These are phyloP conservation scores for Meiosimyza decipiens DNA, from an alignment of 2,888 invertebrate genomes.

Conservation along the genomic window DNA sequence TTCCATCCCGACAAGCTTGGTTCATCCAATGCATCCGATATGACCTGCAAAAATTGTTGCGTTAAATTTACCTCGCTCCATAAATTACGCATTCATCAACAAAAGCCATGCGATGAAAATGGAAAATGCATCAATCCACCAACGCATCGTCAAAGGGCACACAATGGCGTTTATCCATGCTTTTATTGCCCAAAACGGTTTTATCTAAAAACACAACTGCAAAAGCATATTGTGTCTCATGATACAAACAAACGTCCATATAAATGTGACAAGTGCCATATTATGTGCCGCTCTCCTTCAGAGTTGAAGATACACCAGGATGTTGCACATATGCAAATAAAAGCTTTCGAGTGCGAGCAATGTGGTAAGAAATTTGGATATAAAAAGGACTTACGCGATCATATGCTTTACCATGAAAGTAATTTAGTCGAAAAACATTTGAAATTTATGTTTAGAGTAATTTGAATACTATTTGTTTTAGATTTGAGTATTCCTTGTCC, in stretches of 20 bases:
- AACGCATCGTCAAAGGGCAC: background rate
- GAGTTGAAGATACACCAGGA: conserved; percentile 46
- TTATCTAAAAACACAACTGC: conserved; percentile 42
- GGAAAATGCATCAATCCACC: conserved; percentile 34
- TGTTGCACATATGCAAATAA: conserved; percentile 44
- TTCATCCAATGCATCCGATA: conserved; percentile 10
- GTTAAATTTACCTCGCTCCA: conserved; percentile 34
- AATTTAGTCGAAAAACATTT: background rate
- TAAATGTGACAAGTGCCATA: conserved; percentile 43
- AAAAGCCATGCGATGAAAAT: conserved; percentile 42
- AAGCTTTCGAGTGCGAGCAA: conserved; percentile 44
- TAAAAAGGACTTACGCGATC: conserved; percentile 46
- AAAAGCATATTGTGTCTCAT: conserved; percentile 47
- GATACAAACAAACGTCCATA: conserved; percentile 40
- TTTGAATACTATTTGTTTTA: conserved; percentile 22
- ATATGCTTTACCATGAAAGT: conserved; percentile 46
- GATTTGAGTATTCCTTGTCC: conserved; percentile 43
- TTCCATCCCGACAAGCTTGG: conserved; percentile 42
- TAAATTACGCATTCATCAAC: conserved; percentile 44
- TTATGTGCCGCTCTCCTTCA: conserved; percentile 39
- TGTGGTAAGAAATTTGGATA: conserved; percentile 48
- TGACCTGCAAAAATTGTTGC: conserved; percentile 37
- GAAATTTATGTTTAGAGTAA: background rate
- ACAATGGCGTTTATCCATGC: conserved; percentile 44
- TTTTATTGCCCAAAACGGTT: conserved; percentile 46